Evolutionary conservation across 2,797 vertebrate species (phyloP).

Genomic region (Acridotheres tristis): DNA sequence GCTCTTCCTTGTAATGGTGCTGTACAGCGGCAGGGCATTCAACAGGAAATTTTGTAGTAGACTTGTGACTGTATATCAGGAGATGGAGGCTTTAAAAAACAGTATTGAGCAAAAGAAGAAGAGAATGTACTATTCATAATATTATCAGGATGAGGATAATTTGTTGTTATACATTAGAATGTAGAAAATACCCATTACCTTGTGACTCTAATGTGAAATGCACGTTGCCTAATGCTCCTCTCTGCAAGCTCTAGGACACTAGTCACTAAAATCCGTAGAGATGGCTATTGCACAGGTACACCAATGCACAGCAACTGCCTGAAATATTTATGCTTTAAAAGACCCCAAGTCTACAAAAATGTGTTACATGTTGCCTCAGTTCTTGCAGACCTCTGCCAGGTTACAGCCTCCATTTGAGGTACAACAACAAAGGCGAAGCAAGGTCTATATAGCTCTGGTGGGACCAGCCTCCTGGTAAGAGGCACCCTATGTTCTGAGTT

Average conservation of each 20-base stretch:
- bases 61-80: background rate
- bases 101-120: background rate
- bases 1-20: background rate
- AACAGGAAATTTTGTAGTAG: background rate
- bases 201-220: background rate
- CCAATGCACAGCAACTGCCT: background rate
- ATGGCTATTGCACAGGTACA: background rate
- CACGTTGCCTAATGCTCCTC: background rate
- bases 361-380: background rate
- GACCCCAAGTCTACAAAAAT: accelerated
- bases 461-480: background rate
- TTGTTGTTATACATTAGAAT: background rate
- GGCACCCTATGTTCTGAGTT: background rate
- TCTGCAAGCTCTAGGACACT: background rate
- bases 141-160: background rate
- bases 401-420: background rate
- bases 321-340: background rate
- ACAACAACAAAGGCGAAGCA: background rate
- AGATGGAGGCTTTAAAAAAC: background rate
- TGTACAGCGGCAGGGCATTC: background rate
- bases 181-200: background rate
- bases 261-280: background rate
- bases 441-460: background rate
- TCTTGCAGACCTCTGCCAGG: background rate
- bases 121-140: background rate